Base-by-base conservation (phyloP, 2,888 invertebrate genomes). In the Drosophila suboccidentalis region DNA sequence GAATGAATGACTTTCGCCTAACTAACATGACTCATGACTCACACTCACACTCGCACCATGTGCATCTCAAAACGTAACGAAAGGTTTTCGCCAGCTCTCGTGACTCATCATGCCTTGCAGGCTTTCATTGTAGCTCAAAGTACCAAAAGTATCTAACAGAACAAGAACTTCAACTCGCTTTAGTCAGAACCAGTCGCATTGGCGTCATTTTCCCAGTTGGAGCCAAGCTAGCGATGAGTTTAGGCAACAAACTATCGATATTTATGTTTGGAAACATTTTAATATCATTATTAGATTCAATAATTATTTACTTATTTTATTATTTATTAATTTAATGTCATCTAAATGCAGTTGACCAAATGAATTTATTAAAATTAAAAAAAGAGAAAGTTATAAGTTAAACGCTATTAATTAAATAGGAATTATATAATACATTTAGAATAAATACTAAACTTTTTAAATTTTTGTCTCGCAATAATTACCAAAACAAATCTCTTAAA, bases 1-100 rank as follows among this genome's bases (percentile, higher is more conserved):
- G 68, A 50, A 67, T 79, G 68, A 50, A 67, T 79, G 75, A 83
- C 87, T 90, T 87, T 87, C 89, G 87, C 80, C 90, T 82, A 87
- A 17, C 22, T 22, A 22, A 22, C 5, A 22, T 22, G 22, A 26
- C 29, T 46, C 51, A 54, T 71, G 80, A 79, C 36, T 79, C 76
- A 76, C 39, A 15, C 11, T 55, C 51, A 60, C 41, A 70, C 68
- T 62, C 29, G 44, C 55, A 73, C 32, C 57, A 51, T 64, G 44
- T 63, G 75, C 68, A 75, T 43, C 60, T 43, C 39, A 44, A 44
- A 49, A 50, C 19, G 47, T 4, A 50, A n/a, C 26, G 63, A 82
- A 74, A 83, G 80, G 77, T 71, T 74, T 74, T 38, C 70, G 49
- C 38, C 17, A 4, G 47, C 66, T 22, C 22, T 22, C 4, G 4